Evolutionary conservation across 2,113 vertebrate genomes (phyloP).

Genomic region (Scytalopus superciliaris): DNA sequence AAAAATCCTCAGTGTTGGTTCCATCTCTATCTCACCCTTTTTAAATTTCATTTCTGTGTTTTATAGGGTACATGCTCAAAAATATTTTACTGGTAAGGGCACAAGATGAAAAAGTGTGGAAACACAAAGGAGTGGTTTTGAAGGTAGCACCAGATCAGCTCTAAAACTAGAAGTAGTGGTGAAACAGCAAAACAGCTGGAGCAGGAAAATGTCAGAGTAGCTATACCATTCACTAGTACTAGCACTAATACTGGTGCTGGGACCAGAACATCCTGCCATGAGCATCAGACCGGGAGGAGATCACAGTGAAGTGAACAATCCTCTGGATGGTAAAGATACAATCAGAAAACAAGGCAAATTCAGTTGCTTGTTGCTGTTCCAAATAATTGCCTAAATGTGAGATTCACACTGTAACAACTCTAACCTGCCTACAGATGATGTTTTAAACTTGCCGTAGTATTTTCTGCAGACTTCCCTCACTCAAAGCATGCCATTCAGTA

Average conservation of each 20-base stretch:
- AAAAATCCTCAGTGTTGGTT: neutral
- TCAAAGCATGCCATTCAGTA: neutral
- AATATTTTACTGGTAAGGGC: neutral
- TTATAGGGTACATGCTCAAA: neutral
- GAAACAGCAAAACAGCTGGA: neutral
- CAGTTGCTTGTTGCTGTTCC: neutral
- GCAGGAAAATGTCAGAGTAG: neutral
- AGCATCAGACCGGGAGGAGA: neutral
- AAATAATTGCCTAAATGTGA: neutral
- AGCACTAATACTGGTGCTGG: neutral
- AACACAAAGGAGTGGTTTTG: neutral
- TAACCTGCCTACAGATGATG: neutral
- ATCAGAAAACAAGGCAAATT: neutral
- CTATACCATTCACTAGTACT: neutral
- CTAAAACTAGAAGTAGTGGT: neutral
- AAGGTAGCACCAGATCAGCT: neutral
- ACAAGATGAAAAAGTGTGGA: neutral
- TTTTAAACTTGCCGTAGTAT: neutral
- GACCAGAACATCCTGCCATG: neutral
- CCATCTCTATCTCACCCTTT: neutral
- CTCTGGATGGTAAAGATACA: neutral
- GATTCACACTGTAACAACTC: neutral
- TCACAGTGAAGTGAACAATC: neutral
- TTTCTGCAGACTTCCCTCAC: neutral
- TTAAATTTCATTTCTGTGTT: neutral